Evolutionary conservation across 2,113 vertebrate species (phyloP).

Genomic region (Etia nguti): DNA sequence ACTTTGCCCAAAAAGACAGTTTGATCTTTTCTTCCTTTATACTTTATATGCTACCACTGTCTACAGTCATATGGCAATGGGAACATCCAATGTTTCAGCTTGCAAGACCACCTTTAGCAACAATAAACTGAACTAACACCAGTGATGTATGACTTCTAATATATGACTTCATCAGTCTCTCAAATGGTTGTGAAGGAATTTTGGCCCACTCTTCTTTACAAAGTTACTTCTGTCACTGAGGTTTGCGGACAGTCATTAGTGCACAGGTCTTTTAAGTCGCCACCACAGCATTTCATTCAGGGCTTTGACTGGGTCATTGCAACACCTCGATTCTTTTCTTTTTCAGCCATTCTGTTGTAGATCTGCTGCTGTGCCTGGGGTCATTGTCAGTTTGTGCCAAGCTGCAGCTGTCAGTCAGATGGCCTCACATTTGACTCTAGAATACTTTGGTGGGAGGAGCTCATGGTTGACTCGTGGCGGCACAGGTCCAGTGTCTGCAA

Average conservation of each 20-base stretch:
- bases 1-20: neutral
- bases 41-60: neutral
- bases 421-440: neutral
- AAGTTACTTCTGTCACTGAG: neutral
- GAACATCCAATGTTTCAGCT: neutral
- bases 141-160: neutral
- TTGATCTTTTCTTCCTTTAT: neutral
- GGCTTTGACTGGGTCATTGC: neutral
- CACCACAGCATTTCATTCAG: rapidly evolving
- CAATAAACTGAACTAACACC: neutral
- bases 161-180: neutral
- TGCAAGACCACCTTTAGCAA: neutral
- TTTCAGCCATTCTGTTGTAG: neutral
- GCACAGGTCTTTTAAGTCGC: neutral
- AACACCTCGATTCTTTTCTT: neutral
- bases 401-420: neutral
- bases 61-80: neutral
- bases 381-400: neutral
- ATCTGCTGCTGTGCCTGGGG: neutral
- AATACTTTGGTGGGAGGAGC: neutral
- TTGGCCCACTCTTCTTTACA: neutral
- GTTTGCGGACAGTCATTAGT: neutral
- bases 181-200: neutral
- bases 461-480: neutral
- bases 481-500: neutral